These are phyloP conservation scores for Scaptomyza pallida DNA, from an alignment of 1,140 invertebrate species.

Conservation along the genomic window DNA sequence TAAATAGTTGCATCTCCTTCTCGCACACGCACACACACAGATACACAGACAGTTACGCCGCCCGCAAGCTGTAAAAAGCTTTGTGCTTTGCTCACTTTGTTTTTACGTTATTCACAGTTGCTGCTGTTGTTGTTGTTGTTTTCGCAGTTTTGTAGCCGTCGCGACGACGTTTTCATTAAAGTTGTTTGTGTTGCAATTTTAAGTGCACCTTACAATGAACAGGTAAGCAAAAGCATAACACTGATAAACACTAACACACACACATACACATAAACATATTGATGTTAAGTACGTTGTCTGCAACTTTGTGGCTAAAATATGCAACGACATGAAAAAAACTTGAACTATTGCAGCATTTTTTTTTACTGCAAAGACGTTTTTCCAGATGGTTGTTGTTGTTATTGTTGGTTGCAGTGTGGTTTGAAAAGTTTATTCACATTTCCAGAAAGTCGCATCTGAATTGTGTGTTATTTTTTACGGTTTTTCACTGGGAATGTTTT, in stretches of 20 bases:
- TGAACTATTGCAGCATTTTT: constrained; percentile 77
- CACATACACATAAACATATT: constrained; percentile 27
- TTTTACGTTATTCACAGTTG: constrained; percentile 47
- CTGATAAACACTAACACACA: constrained; percentile 9
- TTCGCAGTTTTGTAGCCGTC: constrained; percentile 37
- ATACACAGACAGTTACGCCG: constrained; percentile 4
- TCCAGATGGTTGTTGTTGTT: constrained; percentile 43
- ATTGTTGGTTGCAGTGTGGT: not conserved
- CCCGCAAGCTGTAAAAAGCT: constrained; percentile 60
- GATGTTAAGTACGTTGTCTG: constrained; percentile 49
- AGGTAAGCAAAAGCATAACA: constrained; percentile 66
- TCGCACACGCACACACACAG: constrained; percentile 25
- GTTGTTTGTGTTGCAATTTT: constrained; percentile 81
- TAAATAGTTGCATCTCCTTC: constrained; percentile 40
- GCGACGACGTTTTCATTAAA: constrained; percentile 74
- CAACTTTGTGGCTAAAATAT: constrained; percentile 64
- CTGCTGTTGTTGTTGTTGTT: constrained; percentile 48
- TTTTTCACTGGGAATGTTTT: constrained; percentile 30
- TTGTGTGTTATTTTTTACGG: constrained; percentile 18
- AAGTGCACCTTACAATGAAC: constrained; percentile 77
- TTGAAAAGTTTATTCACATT: constrained; percentile 76
- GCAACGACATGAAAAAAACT: constrained; percentile 73
- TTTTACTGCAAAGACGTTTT: constrained; percentile 40
- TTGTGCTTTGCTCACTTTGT: constrained; percentile 52
- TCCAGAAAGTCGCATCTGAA: constrained; percentile 61